Conservation (phyloP, 1,140 invertebrate genomes). For the Ips typographus region DNA sequence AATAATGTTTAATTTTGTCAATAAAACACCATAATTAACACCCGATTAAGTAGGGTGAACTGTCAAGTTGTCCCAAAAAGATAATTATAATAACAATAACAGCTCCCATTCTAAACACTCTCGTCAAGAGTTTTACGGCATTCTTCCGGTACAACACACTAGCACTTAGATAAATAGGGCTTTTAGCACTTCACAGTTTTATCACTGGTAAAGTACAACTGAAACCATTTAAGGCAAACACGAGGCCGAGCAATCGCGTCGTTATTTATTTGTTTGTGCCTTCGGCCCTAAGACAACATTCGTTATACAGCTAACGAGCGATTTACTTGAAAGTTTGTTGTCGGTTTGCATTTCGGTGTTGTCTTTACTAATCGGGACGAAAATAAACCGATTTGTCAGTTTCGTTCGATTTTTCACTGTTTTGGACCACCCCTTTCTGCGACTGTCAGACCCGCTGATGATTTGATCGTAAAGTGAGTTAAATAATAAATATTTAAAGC, state of each 20-base stretch:
- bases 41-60: too few species aligned
- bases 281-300: slow-evolving; percentile 20
- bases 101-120: neutral
- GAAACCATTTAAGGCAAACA: slow-evolving; percentile 13
- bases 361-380: slow-evolving; percentile 1
- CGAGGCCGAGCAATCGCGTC: slow-evolving; percentile 5
- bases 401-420: neutral
- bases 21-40: too few species aligned
- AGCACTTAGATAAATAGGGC: slow-evolving; percentile 24
- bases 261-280: slow-evolving; percentile 22
- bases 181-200: slow-evolving; percentile 23
- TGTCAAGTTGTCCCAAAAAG: too few species aligned
- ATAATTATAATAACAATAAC: neutral
- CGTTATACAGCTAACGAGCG: slow-evolving; percentile 3
- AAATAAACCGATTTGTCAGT: slow-evolving; percentile 8
- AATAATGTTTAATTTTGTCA: too few species aligned
- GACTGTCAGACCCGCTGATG: too few species aligned
- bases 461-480: too few species aligned
- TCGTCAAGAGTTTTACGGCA: neutral
- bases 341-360: slow-evolving; percentile 18
- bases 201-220: slow-evolving; percentile 19
- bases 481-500: too few species aligned
- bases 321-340: slow-evolving; percentile 10
- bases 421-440: too few species aligned
- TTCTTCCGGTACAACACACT: slow-evolving; percentile 22